Conservation (phyloP, 2,888 invertebrate species). For the Colletes collaris region DNA sequence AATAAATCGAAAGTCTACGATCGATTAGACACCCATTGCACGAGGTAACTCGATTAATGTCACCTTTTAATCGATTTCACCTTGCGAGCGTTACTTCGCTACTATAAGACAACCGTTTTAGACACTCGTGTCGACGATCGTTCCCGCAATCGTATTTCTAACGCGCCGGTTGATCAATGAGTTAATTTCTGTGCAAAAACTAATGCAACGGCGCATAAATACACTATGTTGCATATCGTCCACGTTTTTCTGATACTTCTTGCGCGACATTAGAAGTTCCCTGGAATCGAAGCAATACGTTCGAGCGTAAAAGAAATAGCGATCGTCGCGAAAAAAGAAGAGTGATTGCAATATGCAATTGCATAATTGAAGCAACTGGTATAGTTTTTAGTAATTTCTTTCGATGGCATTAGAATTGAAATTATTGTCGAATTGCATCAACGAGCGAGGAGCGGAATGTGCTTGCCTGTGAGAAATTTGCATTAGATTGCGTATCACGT, state of each 20-base stretch:
- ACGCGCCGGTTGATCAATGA: not conserved
- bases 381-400: too few species aligned
- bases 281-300: not conserved
- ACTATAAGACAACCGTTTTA: not conserved
- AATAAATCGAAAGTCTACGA: slow-evolving; percentile 76
- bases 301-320: not conserved
- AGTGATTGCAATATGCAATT: too few species aligned
- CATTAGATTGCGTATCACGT: not conserved
- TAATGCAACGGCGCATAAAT: not conserved
- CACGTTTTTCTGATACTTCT: not conserved
- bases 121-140: not conserved
- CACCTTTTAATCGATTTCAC: slow-evolving; percentile 39
- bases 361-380: too few species aligned
- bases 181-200: not conserved
- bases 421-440: too few species aligned
- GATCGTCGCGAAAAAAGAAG: not conserved
- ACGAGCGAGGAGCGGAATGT: too few species aligned
- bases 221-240: not conserved
- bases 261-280: not conserved
- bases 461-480: not conserved
- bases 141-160: not conserved
- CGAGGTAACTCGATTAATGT: slow-evolving; percentile 47
- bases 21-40: slow-evolving; percentile 53
- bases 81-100: slow-evolving; percentile 2
- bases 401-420: too few species aligned